Evolutionary conservation across 1,140 invertebrate species (phyloP), one percentile per base, ranked within the genome.

Genomic region (Aleiodes sp.): DNA sequence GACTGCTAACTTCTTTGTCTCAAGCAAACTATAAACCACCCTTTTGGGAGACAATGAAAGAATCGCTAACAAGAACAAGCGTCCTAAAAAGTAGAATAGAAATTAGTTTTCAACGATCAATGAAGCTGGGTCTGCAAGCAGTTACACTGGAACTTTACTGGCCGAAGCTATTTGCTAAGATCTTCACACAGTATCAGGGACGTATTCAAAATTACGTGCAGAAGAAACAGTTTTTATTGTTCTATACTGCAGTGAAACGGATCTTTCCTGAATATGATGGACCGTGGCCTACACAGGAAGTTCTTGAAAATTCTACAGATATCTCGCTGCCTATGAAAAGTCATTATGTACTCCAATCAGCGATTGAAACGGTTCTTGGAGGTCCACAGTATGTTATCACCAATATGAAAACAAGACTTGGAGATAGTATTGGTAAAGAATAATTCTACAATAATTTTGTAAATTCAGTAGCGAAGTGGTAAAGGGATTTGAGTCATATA

Each of bases 11-110:
- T 67, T 86, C 82, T 33, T 77, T 89, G 21, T 80, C 87, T 10
- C 85, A 86, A 72, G 88, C 87, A 28, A 88, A 90, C 79, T 91
- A 88, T 75, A 88, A 87, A 52, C 89, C 91, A 1, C 57, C 80
- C n/a, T 72, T 87, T 73, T 92, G 90, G 89, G 73, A 82, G 1
- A 73, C 66, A 33, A 76, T 92, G 29, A 64, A 75, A 76, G 79
- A 70, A 65, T 68, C 62, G 63, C 84, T 80, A 79, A 88, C 76
- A 73, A 84, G 4, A 6, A 46, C 12, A 19, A 46, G 26, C 9
- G 9, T 31, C 14, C 57, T 31, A 79, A 26, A 84, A 86, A 72
- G 69, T 71, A 63, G 67, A 10, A 82, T 86, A 16, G 70, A 77
- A 28, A 73, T 69, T 0, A 79, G 84, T 35, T 78, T 75, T 33